Conservation (phyloP, 2,113 vertebrate genomes). For the Amblyopsis rosae region DNA sequence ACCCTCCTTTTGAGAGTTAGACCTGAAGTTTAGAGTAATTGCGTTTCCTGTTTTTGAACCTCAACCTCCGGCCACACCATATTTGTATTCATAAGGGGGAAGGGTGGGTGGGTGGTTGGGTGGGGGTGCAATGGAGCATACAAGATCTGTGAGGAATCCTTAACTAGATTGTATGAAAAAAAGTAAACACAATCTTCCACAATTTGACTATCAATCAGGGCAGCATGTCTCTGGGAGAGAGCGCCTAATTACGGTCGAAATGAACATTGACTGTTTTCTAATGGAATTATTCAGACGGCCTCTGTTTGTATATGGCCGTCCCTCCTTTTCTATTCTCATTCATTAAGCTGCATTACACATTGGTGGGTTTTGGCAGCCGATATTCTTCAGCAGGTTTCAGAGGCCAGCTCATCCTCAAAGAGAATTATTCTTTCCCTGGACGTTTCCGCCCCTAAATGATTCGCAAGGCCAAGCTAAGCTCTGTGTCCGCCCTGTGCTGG, state of each 20-base stretch:
- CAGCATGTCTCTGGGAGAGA: constrained; percentile 55
- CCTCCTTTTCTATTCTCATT: constrained; percentile 61
- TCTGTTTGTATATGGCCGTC: constrained; percentile 58
- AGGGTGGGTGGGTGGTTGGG: constrained; percentile 5
- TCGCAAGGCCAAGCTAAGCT: constrained; percentile 8
- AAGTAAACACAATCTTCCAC: constrained; percentile 66
- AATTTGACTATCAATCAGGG: constrained; percentile 70
- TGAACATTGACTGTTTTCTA: constrained; percentile 73
- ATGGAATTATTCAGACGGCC: constrained; percentile 70
- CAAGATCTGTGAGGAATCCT: constrained; percentile 48
- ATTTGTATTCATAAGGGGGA: constrained; percentile 67
- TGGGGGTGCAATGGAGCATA: constrained; percentile 45
- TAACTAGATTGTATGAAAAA: constrained; percentile 53
- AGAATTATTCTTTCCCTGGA: constrained; percentile 19
- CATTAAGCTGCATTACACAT: constrained; percentile 62
- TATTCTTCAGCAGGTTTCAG: constrained; percentile 30
- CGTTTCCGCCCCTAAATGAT: neutral
- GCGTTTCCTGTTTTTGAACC: constrained; percentile 56
- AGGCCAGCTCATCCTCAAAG: constrained; percentile 48
- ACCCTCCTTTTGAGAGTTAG: constrained; percentile 28
- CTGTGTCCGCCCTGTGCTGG: neutral
- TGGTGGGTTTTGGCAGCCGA: constrained; percentile 51
- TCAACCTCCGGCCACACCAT: constrained; percentile 54
- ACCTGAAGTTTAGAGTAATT: constrained; percentile 59
- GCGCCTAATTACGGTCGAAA: constrained; percentile 68